Percentiles rank a stretch among this genome's conserved stretches.
Evolutionary conservation across 2,888 invertebrate species (phyloP).

Genomic region (Napeogenes inachia): DNA sequence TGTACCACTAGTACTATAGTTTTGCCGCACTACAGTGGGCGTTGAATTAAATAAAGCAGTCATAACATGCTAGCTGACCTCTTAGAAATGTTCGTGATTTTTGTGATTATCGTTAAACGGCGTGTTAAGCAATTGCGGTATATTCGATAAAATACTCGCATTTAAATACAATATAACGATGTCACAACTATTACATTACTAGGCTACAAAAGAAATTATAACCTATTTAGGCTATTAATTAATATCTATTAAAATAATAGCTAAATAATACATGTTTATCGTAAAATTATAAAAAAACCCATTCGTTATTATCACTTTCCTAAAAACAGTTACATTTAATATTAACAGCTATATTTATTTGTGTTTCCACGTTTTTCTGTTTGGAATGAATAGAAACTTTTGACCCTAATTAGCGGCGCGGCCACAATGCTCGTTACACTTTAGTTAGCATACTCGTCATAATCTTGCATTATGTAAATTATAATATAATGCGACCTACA

Average conservation of each 20-base stretch:
- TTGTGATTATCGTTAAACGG: constrained; percentile 16
- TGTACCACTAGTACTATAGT: background rate
- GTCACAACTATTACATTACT: background rate
- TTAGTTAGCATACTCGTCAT: constrained; percentile 3
- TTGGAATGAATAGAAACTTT: too few species aligned
- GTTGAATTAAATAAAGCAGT: constrained; percentile 2
- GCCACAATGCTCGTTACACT: background rate
- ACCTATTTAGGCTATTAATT: too few species aligned
- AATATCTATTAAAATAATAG: too few species aligned
- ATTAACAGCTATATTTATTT: too few species aligned
- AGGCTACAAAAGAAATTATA: too few species aligned
- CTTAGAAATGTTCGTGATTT: constrained; percentile 17
- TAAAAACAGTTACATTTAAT: too few species aligned
- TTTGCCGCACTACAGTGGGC: constrained; percentile 18
- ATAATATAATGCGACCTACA: background rate
- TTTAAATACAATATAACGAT: background rate
- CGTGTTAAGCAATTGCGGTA: constrained; percentile 6
- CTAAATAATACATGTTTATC: too few species aligned
- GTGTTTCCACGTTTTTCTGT: too few species aligned
- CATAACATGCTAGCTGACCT: constrained; percentile 10
- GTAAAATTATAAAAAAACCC: too few species aligned
- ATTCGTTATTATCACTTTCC: too few species aligned
- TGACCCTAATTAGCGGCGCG: constrained; percentile 1
- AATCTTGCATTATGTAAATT: background rate
- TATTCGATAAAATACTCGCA: background rate